A percentile compares a stretch with the other conserved stretches of the same genome.
phyloP scores from a whole-genome alignment of 92 coral and sea anemone genomes.

The Heteractis magnifica region DNA sequence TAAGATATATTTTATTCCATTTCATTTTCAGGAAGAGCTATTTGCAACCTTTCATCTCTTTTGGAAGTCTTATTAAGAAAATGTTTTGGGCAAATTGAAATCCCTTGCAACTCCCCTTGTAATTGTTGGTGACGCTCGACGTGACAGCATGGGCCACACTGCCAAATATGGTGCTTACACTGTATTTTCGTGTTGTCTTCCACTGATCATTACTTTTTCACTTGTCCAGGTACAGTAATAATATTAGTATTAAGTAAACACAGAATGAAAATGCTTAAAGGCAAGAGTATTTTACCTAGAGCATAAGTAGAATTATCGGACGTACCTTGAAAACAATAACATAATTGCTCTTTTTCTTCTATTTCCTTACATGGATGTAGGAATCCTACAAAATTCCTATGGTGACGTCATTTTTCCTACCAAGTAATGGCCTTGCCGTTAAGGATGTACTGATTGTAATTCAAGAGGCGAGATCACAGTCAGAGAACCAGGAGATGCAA shows the following conservation, averaged over 20 bases:
- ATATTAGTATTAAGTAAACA: too few relatives aligned
- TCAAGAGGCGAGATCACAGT: background rate
- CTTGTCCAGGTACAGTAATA: conserved; percentile 56
- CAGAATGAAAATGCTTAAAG: too few relatives aligned
- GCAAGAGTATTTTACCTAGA: too few relatives aligned
- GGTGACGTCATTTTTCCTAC: background rate
- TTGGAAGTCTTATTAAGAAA: conserved; percentile 44
- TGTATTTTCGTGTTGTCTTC: conserved; percentile 49
- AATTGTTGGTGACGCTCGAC: conserved; percentile 59
- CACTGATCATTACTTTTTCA: conserved; percentile 44
- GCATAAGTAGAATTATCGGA: background rate
- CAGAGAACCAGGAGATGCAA: background rate
- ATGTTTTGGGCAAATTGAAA: conserved; percentile 7
- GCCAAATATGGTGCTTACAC: conserved; percentile 64
- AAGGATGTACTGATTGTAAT: background rate
- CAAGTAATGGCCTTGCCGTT: background rate
- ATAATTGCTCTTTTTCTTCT: background rate
- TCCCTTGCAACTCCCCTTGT: conserved; percentile 26
- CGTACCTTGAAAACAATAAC: background rate
- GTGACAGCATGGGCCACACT: conserved; percentile 10
- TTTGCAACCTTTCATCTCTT: conserved; percentile 7
- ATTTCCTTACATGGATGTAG: background rate
- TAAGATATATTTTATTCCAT: too few relatives aligned
- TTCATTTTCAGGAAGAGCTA: conserved; percentile 9
- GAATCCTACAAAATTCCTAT: background rate